A percentile compares a stretch with the other conserved stretches of the same genome.
These are phyloP conservation scores for Mimas tiliae DNA, from an alignment of 2,888 invertebrate species.

Conservation along the genomic window DNA sequence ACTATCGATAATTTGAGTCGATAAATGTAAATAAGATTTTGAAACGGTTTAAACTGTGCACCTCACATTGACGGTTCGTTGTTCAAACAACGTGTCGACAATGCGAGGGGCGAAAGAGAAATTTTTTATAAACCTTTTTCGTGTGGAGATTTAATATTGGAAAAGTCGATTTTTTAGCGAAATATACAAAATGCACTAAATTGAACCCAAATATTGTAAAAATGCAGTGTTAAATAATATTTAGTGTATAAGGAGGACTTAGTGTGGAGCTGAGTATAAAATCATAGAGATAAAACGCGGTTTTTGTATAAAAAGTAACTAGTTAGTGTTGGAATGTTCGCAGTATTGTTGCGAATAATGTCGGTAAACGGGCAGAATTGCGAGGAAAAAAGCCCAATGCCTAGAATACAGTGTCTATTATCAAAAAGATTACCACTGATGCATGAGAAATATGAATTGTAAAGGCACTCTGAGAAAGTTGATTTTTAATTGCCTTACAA, in stretches of 20 bases:
- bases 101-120: constrained; percentile 11
- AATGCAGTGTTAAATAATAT: constrained; percentile 42
- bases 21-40: constrained; percentile 29
- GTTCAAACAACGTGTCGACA: background rate
- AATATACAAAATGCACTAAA: constrained; percentile 58
- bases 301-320: constrained; percentile 60
- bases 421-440: background rate
- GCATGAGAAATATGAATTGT: too few relatives aligned
- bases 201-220: constrained; percentile 75
- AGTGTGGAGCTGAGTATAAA: constrained; percentile 30
- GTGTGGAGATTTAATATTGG: constrained; percentile 28
- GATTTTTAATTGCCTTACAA: too few relatives aligned
- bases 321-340: constrained; percentile 38
- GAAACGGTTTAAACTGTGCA: constrained; percentile 16
- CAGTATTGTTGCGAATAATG: background rate
- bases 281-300: constrained; percentile 41
- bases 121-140: constrained; percentile 31
- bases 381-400: background rate
- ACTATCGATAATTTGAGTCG: constrained; percentile 55
- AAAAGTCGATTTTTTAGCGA: constrained; percentile 45
- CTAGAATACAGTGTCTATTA: background rate
- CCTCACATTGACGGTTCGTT: background rate
- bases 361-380: background rate
- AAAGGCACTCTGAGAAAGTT: too few relatives aligned
- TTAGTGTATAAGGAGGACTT: constrained; percentile 54